phyloP scores from a whole-genome alignment of 1,140 invertebrate species.

The Cotesia vestalis region DNA sequence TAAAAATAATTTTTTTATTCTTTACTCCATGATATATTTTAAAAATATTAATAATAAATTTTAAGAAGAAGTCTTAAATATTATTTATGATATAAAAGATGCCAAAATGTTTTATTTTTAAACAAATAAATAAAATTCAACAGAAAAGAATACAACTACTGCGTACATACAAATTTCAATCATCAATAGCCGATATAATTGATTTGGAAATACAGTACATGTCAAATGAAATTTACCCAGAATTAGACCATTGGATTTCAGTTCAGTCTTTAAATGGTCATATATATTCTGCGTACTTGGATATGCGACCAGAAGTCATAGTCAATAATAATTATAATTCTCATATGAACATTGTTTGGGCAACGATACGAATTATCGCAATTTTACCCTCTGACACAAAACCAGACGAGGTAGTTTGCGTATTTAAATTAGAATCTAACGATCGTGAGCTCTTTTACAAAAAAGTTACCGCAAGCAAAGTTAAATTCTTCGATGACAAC shows the following conservation, averaged over 20 bases:
- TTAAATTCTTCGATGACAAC: constrained; percentile 36
- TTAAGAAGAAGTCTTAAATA: no score
- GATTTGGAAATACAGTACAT: constrained; percentile 37
- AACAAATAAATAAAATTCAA: not conserved
- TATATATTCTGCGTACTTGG: constrained; percentile 43
- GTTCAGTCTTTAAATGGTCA: constrained; percentile 34
- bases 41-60: no score
- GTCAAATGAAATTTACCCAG: constrained; percentile 10
- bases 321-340: constrained; percentile 31
- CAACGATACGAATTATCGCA: constrained; percentile 37
- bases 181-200: constrained; percentile 26
- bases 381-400: constrained; percentile 33
- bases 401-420: constrained; percentile 24
- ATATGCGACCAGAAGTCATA: constrained; percentile 41
- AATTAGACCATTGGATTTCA: constrained; percentile 30
- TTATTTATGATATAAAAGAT: no score
- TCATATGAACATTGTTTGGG: constrained; percentile 30
- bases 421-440: constrained; percentile 31
- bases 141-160: constrained; percentile 30
- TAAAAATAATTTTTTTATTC: no score
- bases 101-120: no score
- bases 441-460: not conserved
- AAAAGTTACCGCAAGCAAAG: constrained; percentile 10
- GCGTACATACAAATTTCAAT: constrained; percentile 32
- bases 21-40: no score